These are phyloP conservation scores for Helleia helle DNA, from an alignment of 2,888 invertebrate genomes.

Conservation along the genomic window DNA sequence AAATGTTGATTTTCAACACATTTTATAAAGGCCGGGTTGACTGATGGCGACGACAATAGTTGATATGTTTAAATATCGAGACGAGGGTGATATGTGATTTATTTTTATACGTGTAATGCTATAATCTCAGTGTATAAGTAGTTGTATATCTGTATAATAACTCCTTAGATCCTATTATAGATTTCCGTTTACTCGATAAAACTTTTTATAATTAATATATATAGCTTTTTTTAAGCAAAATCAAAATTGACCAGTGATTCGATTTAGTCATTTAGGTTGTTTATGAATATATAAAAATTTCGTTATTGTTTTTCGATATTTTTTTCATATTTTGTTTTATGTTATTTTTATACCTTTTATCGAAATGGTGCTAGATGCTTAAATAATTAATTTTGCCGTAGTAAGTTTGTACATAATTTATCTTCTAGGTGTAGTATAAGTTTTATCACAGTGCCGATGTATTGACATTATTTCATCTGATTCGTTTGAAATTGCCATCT, in stretches of 20 bases:
- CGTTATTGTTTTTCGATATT: constrained; percentile 40
- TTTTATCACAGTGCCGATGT: no score
- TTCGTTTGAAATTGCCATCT: constrained; percentile 9
- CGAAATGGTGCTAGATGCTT: constrained; percentile 72
- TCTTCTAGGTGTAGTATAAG: constrained; percentile 27
- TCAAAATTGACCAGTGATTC: constrained; percentile 54
- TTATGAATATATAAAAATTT: constrained; percentile 34
- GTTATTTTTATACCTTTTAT: constrained; percentile 46
- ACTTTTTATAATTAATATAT: background rate
- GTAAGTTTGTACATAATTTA: constrained; percentile 50
- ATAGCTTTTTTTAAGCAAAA: background rate
- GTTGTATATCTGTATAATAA: constrained; percentile 47
- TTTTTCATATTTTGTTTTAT: constrained; percentile 38
- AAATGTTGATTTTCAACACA: constrained; percentile 30
- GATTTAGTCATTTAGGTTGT: constrained; percentile 34
- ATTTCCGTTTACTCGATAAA: constrained; percentile 34
- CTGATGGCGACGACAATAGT: constrained; percentile 25
- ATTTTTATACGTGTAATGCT: constrained; percentile 50
- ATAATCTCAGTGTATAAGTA: constrained; percentile 55
- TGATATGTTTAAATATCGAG: constrained; percentile 20
- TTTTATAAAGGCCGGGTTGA: constrained; percentile 36
- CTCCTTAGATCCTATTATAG: no score
- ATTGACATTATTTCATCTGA: no score
- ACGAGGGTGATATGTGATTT: constrained; percentile 56
- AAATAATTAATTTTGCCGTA: constrained; percentile 43